Base-by-base conservation (phyloP, 1,140 invertebrate genomes). In the Drosophila insularis region DNA sequence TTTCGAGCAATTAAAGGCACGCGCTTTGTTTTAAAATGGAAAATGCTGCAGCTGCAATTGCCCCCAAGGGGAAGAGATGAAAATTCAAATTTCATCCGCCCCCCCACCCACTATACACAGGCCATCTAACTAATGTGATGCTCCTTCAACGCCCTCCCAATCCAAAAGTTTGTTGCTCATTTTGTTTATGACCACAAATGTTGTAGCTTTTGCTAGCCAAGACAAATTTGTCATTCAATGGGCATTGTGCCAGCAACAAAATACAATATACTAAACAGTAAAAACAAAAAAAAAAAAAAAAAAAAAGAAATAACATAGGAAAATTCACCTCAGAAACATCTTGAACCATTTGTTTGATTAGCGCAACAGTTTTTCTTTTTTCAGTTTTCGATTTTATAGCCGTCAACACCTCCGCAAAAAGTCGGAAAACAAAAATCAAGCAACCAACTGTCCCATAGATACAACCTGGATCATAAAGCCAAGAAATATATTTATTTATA, bases 141-240 rank as follows among this genome's bases (percentile, higher is more conserved):
- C 50, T 31, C 1, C 60, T 50, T 3, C 40, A 27, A 27, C 4
- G 4, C 27, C 27, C 27, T 5, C 27, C 4, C 27, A 27, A 27
- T 6, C 27, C 4, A 27, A 27, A 27, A 35, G 10, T 14, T 17
- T 21, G 7, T 8, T 40, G 23, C 27, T 39, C 35, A 35, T 39
- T 56, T 65, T 40, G 73, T 77, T 79, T 79, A 79, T 82, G 63
- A 72, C 63, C 70, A 40, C 63, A 64, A 78, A 70, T 78, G 78
- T 73, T 68, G 43, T 50, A 50, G 50, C 70, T 63, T 74, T 81
- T 68, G 43, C 63, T 65, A 56, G 75, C 72, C 80, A 73, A 72
- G 61, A 74, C 74, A 79, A 82, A 79, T 79, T 79, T 84, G 72
- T 84, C 80, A 80, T 79, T 14, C 68, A 37, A 65, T 65, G 72